phyloP scores from a whole-genome alignment of 1,140 invertebrate genomes.

The Halictus rubicundus region DNA sequence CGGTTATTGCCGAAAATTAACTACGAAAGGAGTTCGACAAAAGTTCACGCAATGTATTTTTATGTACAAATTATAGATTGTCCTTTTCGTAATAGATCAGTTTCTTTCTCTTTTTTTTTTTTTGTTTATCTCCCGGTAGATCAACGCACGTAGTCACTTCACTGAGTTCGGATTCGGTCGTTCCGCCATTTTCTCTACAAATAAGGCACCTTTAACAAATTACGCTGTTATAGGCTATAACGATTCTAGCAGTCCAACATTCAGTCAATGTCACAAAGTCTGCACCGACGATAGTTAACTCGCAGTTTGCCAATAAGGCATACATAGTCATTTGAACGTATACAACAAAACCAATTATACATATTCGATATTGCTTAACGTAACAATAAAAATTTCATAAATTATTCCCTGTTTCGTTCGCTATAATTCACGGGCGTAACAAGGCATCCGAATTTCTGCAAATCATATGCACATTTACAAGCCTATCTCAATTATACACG shows the following conservation, averaged over 20 bases:
- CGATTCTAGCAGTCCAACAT: conserved; percentile 68
- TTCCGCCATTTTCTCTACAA: conserved; percentile 69
- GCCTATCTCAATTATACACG: conserved; percentile 14
- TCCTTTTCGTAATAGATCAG: conserved; percentile 65
- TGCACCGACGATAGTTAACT: conserved; percentile 67
- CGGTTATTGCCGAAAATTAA: conserved; percentile 66
- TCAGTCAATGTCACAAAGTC: conserved; percentile 65
- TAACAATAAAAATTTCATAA: conserved; percentile 56
- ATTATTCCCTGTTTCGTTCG: conserved; percentile 58
- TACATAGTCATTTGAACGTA: conserved; percentile 64
- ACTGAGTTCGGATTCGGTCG: conserved; percentile 64
- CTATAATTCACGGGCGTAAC: conserved; percentile 10
- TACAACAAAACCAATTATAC: conserved; percentile 62
- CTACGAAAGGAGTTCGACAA: conserved; percentile 53
- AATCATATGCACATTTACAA: conserved; percentile 5
- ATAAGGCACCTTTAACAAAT: conserved; percentile 81
- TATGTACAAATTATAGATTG: conserved; percentile 75
- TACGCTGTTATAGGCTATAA: conserved; percentile 71
- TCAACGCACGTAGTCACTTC: conserved; percentile 62
- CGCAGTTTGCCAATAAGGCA: conserved; percentile 68
- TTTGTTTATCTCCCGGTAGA: conserved; percentile 29
- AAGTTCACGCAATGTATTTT: conserved; percentile 60
- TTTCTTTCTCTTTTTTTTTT: conserved; percentile 24
- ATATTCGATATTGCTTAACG: conserved; percentile 62
- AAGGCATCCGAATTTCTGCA: conserved; percentile 16